Percentiles rank a stretch among this genome's conserved stretches.
These are phyloP conservation scores for Ceratosolen solmsi DNA, from an alignment of 1,140 invertebrate species.

Conservation along the genomic window DNA sequence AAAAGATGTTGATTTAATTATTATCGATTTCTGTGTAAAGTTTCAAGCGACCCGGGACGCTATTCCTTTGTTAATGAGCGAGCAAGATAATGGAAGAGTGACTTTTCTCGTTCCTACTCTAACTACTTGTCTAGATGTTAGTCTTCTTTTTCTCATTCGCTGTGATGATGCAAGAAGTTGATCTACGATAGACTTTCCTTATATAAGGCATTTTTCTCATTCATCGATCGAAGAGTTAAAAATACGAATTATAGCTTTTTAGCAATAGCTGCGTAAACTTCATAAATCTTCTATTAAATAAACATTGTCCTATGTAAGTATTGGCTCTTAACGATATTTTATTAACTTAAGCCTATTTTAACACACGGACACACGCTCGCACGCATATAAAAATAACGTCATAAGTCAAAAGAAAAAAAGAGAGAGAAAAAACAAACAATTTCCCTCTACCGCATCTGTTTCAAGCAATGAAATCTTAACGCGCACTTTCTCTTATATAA, in stretches of 20 bases:
- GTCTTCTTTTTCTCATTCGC: conserved; percentile 12
- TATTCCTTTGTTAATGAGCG: neutral
- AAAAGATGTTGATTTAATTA: neutral
- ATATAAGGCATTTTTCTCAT: neutral
- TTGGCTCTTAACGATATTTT: no score
- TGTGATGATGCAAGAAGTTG: conserved; percentile 2
- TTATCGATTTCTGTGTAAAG: neutral
- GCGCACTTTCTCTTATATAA: no score
- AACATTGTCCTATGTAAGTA: no score
- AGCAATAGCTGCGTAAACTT: neutral
- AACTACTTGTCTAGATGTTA: neutral
- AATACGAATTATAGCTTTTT: neutral
- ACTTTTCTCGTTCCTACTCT: conserved; percentile 14
- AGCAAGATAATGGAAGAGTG: conserved; percentile 20
- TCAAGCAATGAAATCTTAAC: no score
- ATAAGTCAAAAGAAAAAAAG: no score
- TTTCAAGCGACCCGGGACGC: neutral
- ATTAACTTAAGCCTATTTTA: no score
- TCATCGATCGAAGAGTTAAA: neutral
- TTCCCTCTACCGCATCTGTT: no score
- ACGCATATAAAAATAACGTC: no score
- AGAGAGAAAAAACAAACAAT: no score
- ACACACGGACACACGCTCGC: no score
- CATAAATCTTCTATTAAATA: neutral
- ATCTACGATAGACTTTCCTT: conserved; percentile 22